These are phyloP conservation scores for Hydroisotoma schaefferi DNA, from an alignment of 2,888 invertebrate species.

Conservation along the genomic window DNA sequence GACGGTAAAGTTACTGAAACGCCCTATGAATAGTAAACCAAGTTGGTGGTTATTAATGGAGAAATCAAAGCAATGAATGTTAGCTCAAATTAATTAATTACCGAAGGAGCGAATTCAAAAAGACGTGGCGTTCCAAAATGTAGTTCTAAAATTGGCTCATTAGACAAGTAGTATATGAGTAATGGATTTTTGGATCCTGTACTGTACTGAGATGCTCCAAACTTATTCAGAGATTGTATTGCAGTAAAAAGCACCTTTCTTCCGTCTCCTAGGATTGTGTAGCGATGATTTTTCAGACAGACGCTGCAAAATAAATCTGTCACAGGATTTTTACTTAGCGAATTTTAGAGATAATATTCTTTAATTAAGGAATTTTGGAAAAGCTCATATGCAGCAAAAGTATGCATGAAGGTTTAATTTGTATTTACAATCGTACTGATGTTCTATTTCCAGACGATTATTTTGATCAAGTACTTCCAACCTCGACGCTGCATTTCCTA, in stretches of 20 bases:
- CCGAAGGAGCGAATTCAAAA: conserved; percentile 32
- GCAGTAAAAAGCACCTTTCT: conserved; percentile 27
- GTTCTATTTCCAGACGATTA: conserved; percentile 26
- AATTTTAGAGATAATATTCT: too few species aligned
- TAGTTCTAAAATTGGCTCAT: conserved; percentile 27
- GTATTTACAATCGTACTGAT: conserved; percentile 33
- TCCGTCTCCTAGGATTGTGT: conserved; percentile 27
- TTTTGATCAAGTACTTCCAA: neutral
- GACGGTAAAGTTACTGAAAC: conserved; percentile 36
- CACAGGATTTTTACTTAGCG: neutral
- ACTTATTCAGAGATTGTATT: conserved; percentile 24
- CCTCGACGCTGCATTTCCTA: conserved; percentile 3
- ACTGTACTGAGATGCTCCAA: conserved; percentile 28
- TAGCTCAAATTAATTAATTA: conserved; percentile 4
- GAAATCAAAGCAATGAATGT: neutral
- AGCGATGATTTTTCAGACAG: conserved; percentile 32
- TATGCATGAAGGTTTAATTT: too few species aligned
- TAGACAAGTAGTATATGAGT: conserved; percentile 20
- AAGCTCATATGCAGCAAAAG: too few species aligned
- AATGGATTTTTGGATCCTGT: conserved; percentile 26
- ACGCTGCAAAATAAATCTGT: conserved; percentile 32
- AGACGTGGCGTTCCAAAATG: conserved; percentile 34
- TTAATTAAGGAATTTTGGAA: too few species aligned
- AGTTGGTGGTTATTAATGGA: too few species aligned
- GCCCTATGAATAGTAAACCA: too few species aligned